Percentiles rank a stretch among this genome's conserved stretches.
These are phyloP conservation scores for Altica lythri DNA, from an alignment of 2,888 invertebrate species.

Conservation along the genomic window DNA sequence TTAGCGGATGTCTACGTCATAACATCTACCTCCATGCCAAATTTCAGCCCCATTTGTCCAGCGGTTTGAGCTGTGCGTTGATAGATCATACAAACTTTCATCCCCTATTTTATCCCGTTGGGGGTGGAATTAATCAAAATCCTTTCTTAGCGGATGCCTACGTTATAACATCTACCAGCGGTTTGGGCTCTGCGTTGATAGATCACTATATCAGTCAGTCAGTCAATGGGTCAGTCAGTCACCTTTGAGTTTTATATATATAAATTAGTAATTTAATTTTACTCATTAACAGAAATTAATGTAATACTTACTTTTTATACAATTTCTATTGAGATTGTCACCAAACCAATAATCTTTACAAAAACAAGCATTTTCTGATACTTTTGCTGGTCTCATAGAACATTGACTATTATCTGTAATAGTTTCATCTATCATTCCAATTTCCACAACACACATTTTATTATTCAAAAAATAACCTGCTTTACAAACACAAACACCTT, in stretches of 20 bases:
- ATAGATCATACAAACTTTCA: too few relatives aligned
- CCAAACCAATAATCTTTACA: constrained; percentile 44
- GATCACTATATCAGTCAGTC: too few relatives aligned
- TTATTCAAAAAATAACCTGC: constrained; percentile 38
- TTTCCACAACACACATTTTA: constrained; percentile 37
- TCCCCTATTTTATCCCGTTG: too few relatives aligned
- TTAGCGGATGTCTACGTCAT: too few relatives aligned
- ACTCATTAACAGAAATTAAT: not conserved
- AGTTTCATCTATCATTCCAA: constrained; percentile 36
- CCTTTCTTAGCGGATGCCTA: too few relatives aligned
- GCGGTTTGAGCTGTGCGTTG: too few relatives aligned
- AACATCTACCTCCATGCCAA: too few relatives aligned
- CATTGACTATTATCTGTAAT: constrained; percentile 35
- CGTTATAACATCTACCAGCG: too few relatives aligned
- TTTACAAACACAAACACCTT: constrained; percentile 37
- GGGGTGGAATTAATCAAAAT: too few relatives aligned
- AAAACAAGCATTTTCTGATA: constrained; percentile 36
- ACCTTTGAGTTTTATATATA: not conserved
- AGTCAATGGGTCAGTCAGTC: too few relatives aligned
- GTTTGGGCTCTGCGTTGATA: too few relatives aligned
- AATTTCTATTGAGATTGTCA: constrained; percentile 40
- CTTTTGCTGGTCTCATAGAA: constrained; percentile 39
- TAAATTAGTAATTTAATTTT: not conserved
- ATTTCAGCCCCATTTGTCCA: too few relatives aligned
- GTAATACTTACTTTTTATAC: constrained; percentile 43